Base-by-base conservation (phyloP, 64 coral and sea anemone genomes). In the Trachythela sp. region DNA sequence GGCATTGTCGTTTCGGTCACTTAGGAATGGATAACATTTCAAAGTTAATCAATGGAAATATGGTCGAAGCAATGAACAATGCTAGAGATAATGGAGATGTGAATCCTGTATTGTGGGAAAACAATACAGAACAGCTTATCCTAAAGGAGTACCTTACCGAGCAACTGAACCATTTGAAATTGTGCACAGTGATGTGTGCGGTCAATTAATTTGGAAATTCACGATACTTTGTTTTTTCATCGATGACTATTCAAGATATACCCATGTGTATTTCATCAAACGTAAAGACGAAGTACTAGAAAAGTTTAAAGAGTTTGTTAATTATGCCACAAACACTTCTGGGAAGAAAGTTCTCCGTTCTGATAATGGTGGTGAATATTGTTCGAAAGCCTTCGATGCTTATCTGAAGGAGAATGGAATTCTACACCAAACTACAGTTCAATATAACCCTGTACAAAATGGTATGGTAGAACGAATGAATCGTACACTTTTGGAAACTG, bases 321-420 rank as follows among this genome's bases (percentile, higher is more conserved):
- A 11, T 1, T 40, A 3, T 7, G 56, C 60, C 49, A 56, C 40
- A 38, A 10, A 22, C 59, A n/a, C 59, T 68, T 68, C 20, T 22
- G 59, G 30, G 15, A 31, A 68, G 30, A 68, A 68, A 68, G 59
- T 68, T n/a, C 59, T 68, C 20, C 59, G 59, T 68, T 68, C 59
- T 68, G 59, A 68, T 31, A 68, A 68, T 68, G 59, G 59, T n/a
- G 20, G 59, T 8, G 59, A 68, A 68, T 68, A 68, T 68, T 68
- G 59, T 68, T 68, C 59, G 20, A 68, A 68, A n/a, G 59, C 20
- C 20, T 68, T 68, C 15, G 59, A 31, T 14, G 15, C 15, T 6
- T 68, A 7, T 31, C 18, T 68, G 59, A 68, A 68, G 15, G 59
- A 68, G 59, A 68, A 68, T 68, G 59, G 30, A 4, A 68, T 22